Evolutionary conservation across 1,140 invertebrate genomes (phyloP).

Genomic region (Drosophila parvula): DNA sequence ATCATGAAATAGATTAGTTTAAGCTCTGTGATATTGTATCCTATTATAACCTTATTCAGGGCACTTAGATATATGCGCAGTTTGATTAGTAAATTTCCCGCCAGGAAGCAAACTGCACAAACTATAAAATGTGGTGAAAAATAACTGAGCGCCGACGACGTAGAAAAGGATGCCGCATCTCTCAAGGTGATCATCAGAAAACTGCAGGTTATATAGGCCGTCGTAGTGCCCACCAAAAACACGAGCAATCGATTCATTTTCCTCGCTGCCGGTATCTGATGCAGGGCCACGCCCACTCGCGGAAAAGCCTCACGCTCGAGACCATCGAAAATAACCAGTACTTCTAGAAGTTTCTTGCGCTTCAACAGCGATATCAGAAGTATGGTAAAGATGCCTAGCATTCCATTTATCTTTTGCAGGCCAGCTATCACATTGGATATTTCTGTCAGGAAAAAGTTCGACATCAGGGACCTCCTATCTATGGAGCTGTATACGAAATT

Average conservation of each 20-base stretch:
- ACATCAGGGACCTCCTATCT: slow-evolving; percentile 21
- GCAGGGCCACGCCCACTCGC: slow-evolving; percentile 54
- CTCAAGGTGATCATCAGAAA: slow-evolving; percentile 11
- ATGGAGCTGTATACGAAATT: slow-evolving; percentile 31
- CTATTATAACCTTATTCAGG: slow-evolving; percentile 56
- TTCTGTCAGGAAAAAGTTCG: slow-evolving; percentile 33
- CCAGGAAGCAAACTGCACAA: slow-evolving; percentile 45
- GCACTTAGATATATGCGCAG: slow-evolving; percentile 57
- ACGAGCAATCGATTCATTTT: slow-evolving; percentile 35
- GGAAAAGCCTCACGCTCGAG: slow-evolving; percentile 50
- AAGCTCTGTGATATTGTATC: accelerated
- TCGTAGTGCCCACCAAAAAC: slow-evolving; percentile 15
- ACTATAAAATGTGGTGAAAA: slow-evolving; percentile 63
- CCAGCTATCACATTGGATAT: slow-evolving; percentile 47
- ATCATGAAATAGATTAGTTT: not conserved
- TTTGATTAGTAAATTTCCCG: slow-evolving; percentile 50
- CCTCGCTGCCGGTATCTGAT: slow-evolving; percentile 30
- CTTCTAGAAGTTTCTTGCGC: slow-evolving; percentile 18
- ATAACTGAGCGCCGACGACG: slow-evolving; percentile 35
- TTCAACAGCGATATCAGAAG: slow-evolving; percentile 33
- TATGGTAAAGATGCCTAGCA: slow-evolving; percentile 35
- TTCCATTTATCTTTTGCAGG: slow-evolving; percentile 64
- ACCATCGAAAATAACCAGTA: slow-evolving; percentile 32
- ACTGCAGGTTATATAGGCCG: slow-evolving; percentile 20
- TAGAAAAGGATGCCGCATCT: not conserved